Evolutionary conservation across 2,113 vertebrate species (phyloP).

Genomic region (Mesocricetus auratus): DNA sequence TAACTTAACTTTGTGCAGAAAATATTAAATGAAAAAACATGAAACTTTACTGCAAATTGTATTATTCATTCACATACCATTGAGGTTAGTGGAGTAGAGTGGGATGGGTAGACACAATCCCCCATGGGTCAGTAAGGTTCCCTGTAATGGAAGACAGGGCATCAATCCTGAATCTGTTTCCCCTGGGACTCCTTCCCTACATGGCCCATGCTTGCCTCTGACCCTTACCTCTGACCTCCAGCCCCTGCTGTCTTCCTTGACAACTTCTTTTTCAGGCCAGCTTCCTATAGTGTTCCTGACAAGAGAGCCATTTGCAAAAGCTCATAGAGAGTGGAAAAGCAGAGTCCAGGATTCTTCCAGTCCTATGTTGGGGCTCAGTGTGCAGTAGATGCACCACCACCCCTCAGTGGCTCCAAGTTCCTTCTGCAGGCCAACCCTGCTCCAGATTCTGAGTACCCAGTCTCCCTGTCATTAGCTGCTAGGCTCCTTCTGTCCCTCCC

Average conservation of each 20-base stretch:
- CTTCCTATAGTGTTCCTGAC: neutral
- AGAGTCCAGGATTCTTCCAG: neutral
- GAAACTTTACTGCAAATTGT: neutral
- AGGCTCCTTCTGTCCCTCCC: no score
- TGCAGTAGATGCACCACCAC: neutral
- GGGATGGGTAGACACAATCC: neutral
- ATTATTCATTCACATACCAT: neutral
- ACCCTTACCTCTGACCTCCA: neutral
- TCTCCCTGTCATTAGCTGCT: no score
- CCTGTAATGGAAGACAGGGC: no score
- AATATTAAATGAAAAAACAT: neutral
- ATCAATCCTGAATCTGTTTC: neutral
- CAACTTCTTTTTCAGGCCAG: neutral
- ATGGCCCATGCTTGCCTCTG: neutral
- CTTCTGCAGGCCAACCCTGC: no score
- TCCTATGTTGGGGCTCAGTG: neutral
- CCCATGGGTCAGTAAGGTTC: no score
- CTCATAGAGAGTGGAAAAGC: neutral
- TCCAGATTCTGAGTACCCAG: no score
- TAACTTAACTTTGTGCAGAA: neutral
- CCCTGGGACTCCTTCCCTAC: accelerated
- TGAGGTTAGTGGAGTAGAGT: neutral
- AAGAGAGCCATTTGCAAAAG: neutral
- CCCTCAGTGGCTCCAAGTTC: no score
- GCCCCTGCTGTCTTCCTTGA: neutral